Base-by-base conservation (phyloP, 2,888 invertebrate species). In the Punctoribates punctum region DNA sequence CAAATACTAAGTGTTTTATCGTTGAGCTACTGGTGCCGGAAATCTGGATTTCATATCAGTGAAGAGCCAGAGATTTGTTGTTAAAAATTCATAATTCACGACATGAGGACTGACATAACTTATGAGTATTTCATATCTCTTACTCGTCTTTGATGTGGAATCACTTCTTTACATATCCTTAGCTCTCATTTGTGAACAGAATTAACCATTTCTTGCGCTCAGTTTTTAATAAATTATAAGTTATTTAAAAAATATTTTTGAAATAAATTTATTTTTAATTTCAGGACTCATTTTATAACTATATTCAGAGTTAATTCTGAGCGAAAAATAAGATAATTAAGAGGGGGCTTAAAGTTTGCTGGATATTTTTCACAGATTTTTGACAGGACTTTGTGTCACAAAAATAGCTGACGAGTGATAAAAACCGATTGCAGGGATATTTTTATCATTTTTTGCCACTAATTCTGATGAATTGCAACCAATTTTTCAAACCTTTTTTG, bases 391-490 rank as follows among this genome's bases (percentile, higher is more conserved):
- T 42, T 13, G 13, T 42, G 42, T 13, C 42, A 20, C 51, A 51
- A 20, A 51, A 51, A 51, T 51, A 51, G 51, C 51, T 51, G 51
- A 51, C 51, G 51, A 51, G 51, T 51, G 20, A 51, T n/a, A n/a
- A 5, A 48, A 17, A 13, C 42, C 42, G 42, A 42, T 11, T 42
- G 8, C 6, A 42, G 42, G 6, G 42, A 42, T 42, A 51, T 51
- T 51, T 51, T 51, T 51, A 51, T 20, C 51, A 51, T 20, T 51
- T 51, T 51, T 42, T 67, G 27, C 17, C 62, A 62, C 29, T 62
- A 48, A 72, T 46, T 72, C 72, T 72, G 72, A 72, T 72, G 72
- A 72, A 72, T 72, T 46, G 72, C 72, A 25, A 72, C 72, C 72
- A 72, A 72, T 72, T 46, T 72, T 46, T 72, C 72, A 72, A 25